A percentile compares a stretch with the other conserved stretches of the same genome.
Evolutionary conservation across 2,888 invertebrate species (phyloP).

Genomic region (Drosophila cracens): DNA sequence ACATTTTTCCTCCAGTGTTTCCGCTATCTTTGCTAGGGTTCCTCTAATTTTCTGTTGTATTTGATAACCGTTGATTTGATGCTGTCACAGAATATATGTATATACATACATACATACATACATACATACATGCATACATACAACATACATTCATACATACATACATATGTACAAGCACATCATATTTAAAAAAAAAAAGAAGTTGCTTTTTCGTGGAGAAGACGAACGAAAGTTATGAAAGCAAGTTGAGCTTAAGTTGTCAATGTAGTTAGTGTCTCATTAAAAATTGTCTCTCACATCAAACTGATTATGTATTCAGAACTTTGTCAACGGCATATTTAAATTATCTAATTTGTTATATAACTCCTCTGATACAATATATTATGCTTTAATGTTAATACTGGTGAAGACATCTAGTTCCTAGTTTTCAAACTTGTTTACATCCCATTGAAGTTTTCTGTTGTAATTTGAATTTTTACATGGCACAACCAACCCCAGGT

Average conservation of each 20-base stretch:
- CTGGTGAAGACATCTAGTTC: background rate
- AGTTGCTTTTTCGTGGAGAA: background rate
- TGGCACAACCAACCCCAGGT: background rate
- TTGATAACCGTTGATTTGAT: background rate
- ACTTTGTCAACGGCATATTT: background rate
- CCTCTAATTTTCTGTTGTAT: background rate
- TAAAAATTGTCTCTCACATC: background rate
- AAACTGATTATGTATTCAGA: background rate
- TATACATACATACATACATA: constrained; percentile 9
- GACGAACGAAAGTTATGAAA: background rate
- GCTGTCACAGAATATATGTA: background rate
- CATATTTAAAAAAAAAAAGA: background rate
- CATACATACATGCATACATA: constrained; percentile 11
- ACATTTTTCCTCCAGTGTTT: background rate
- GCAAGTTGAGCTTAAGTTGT: background rate
- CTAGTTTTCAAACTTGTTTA: constrained; percentile 1
- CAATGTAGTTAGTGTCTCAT: background rate
- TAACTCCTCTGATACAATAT: background rate
- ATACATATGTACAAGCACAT: too few relatives aligned
- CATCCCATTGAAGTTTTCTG: constrained; percentile 18
- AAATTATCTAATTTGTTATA: background rate
- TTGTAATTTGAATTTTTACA: constrained; percentile 26
- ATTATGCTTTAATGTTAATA: background rate
- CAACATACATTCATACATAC: background rate
- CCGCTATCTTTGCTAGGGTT: background rate